Evolutionary conservation across 2,113 vertebrate genomes (phyloP).

Genomic region (Natator depressus): DNA sequence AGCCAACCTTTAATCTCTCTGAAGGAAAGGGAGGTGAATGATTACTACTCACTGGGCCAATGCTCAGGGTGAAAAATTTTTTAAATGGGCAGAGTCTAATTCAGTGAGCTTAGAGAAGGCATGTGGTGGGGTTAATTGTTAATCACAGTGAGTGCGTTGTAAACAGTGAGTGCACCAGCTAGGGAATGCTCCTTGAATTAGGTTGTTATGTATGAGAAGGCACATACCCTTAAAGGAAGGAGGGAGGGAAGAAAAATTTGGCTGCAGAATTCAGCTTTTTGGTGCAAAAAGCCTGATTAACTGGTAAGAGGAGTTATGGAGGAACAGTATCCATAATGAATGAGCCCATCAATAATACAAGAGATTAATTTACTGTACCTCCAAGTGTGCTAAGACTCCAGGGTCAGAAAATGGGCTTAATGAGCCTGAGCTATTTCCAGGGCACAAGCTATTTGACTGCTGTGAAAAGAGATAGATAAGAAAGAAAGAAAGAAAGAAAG

Average conservation of each 20-base stretch:
- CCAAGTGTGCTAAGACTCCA: background rate
- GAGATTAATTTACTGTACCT: background rate
- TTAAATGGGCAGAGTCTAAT: background rate
- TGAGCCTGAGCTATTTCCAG: background rate
- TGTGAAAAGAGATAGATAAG: background rate
- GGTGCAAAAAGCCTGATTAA: accelerated
- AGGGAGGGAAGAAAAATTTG: background rate
- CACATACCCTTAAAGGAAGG: background rate
- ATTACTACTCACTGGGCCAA: background rate
- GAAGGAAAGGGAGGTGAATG: conserved; percentile 22
- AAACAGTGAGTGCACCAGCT: background rate
- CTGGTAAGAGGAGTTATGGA: background rate
- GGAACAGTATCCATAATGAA: background rate
- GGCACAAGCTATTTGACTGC: background rate
- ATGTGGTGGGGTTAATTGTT: conserved; percentile 27
- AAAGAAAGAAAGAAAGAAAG: no score
- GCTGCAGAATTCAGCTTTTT: background rate
- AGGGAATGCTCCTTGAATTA: background rate
- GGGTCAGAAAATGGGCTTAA: background rate
- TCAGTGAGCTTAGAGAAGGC: conserved; percentile 17
- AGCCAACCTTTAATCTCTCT: background rate
- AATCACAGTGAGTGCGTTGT: conserved; percentile 26
- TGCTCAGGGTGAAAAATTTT: background rate
- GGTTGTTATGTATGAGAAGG: background rate
- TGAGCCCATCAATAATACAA: background rate